A percentile compares a stretch with the other conserved stretches of the same genome.
Conservation (phyloP, 1,140 invertebrate genomes). For the Pogonomyrmex barbatus region DNA sequence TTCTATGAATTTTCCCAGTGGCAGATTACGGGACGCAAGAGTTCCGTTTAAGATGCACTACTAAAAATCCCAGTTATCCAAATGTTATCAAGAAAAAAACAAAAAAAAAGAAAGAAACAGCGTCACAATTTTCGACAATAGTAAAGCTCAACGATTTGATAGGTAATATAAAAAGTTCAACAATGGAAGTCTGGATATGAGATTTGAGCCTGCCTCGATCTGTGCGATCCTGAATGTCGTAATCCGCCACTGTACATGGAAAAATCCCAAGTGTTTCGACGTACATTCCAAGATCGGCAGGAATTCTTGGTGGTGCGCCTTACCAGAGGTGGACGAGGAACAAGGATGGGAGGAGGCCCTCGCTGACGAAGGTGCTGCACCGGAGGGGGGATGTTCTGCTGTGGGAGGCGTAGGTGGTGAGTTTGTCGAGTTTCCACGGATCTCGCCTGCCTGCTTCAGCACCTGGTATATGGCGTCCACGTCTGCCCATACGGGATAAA, state of each 20-base stretch:
- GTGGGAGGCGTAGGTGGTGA: slow-evolving; percentile 86
- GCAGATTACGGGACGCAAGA: not conserved
- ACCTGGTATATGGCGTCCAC: slow-evolving; percentile 97
- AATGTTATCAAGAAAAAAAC: not conserved
- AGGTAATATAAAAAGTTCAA: not conserved
- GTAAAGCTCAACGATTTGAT: not conserved
- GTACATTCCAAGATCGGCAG: slow-evolving; percentile 87
- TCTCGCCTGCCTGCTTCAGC: slow-evolving; percentile 96
- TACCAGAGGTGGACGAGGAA: slow-evolving; percentile 88
- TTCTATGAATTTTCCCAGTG: not conserved
- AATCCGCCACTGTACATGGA: not conserved
- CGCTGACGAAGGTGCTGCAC: slow-evolving; percentile 83
- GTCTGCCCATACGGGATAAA: slow-evolving; percentile 86
- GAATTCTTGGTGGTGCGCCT: slow-evolving; percentile 90
- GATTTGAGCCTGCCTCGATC: not conserved
- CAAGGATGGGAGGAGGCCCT: slow-evolving; percentile 86
- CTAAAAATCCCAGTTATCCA: not conserved
- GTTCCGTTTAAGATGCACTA: not conserved
- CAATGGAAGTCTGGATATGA: not conserved
- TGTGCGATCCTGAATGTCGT: not conserved
- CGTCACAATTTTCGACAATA: not conserved
- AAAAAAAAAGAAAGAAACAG: not conserved
- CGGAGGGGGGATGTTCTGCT: slow-evolving; percentile 83
- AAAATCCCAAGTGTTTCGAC: slow-evolving; percentile 37
- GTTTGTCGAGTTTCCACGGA: slow-evolving; percentile 87